Evolutionary conservation across 2,888 invertebrate genomes (phyloP).

Genomic region (Heliconius hortense): DNA sequence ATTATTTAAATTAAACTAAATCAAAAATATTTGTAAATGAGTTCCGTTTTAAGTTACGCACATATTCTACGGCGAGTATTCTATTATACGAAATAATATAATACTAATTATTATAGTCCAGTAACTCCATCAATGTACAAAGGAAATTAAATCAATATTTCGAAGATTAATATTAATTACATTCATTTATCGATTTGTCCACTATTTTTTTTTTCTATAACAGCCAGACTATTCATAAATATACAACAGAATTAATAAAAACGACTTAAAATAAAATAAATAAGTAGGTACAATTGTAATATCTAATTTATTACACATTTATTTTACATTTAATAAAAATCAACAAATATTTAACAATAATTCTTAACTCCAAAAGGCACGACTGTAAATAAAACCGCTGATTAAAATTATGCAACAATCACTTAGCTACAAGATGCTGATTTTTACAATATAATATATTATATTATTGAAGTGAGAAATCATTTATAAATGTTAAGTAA

Average conservation of each 20-base stretch:
- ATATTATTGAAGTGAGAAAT: background rate
- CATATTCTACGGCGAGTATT: slow-evolving; percentile 29
- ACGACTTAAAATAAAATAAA: slow-evolving; percentile 22
- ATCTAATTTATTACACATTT: slow-evolving; percentile 17
- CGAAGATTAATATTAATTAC: background rate
- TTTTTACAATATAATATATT: slow-evolving; percentile 1
- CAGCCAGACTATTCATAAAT: slow-evolving; percentile 2
- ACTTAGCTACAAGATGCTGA: background rate
- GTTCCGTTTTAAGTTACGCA: slow-evolving; percentile 22
- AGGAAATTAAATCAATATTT: slow-evolving; percentile 1
- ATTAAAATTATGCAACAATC: slow-evolving; percentile 26
- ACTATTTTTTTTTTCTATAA: background rate
- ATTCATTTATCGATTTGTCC: background rate
- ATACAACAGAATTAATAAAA: slow-evolving; percentile 8
- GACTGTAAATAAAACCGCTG: slow-evolving; percentile 29
- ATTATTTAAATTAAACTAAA: background rate
- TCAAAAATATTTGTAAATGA: background rate
- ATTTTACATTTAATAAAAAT: slow-evolving; percentile 26
- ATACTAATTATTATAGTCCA: slow-evolving; percentile 20
- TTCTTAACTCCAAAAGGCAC: slow-evolving; percentile 31
- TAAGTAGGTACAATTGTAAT: slow-evolving; percentile 18
- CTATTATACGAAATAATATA: slow-evolving; percentile 18
- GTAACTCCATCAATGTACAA: slow-evolving; percentile 11
- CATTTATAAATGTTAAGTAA: background rate
- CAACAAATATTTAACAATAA: slow-evolving; percentile 26